Conservation (phyloP, 2,797 vertebrate genomes). For the Cuniculus paca region DNA sequence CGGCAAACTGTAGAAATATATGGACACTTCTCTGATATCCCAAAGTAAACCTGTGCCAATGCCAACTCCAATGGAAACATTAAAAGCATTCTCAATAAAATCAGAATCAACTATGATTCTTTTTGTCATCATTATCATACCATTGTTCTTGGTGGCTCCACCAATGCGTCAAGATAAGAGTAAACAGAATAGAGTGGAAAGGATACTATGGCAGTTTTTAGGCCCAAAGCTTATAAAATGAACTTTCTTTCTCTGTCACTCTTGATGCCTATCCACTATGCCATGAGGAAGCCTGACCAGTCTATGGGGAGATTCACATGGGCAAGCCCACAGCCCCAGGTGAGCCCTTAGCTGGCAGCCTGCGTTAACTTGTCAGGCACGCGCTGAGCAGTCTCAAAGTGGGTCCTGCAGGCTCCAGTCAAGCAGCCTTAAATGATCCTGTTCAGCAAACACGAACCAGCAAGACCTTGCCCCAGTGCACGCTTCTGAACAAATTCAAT, state of each 20-base stretch:
- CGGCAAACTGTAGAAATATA: slow-evolving; percentile 1
- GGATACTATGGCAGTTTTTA: not conserved
- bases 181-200: not conserved
- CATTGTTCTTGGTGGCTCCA: not conserved
- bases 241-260: not conserved
- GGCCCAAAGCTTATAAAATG: not conserved
- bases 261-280: too few relatives aligned
- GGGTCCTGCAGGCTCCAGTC: not conserved
- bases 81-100: not conserved
- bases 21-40: not conserved
- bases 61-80: not conserved
- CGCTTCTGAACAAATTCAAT: not conserved
- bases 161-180: not conserved
- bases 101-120: not conserved
- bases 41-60: not conserved
- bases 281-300: not conserved
- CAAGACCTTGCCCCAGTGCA: not conserved
- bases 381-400: not conserved
- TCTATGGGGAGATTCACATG: not conserved
- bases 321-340: too few relatives aligned
- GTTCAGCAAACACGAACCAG: not conserved
- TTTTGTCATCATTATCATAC: not conserved
- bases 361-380: not conserved
- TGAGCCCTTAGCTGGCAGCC: not conserved
- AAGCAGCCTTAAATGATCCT: not conserved